Conservation (phyloP, 92 coral and sea anemone genomes). For the Diadumene lineata region DNA sequence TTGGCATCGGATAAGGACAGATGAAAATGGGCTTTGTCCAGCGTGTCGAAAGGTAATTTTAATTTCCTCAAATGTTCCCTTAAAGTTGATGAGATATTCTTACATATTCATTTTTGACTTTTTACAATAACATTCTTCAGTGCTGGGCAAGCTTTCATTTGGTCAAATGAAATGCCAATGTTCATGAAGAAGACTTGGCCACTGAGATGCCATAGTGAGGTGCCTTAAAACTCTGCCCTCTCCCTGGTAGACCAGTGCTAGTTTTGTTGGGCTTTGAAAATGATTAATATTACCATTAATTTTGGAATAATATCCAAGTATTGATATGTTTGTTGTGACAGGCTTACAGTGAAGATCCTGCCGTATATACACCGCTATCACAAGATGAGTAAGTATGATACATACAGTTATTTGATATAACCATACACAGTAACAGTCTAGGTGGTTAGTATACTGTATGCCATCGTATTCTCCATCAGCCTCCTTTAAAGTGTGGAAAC, state of each 20-base stretch:
- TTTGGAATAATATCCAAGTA: background rate
- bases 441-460: no score
- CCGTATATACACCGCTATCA: conserved; percentile 89
- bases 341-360: conserved; percentile 99
- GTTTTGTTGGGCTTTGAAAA: background rate
- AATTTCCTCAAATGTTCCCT: background rate
- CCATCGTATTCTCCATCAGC: no score
- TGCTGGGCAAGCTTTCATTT: no score
- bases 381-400: conserved; percentile 94
- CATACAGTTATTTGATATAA: no score
- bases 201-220: no score
- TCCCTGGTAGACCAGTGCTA: no score
- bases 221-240: no score
- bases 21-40: conserved; percentile 98
- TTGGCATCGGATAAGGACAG: conserved; percentile 98
- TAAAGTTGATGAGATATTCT: background rate
- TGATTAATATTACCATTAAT: background rate
- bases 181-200: no score
- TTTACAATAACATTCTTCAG: no score
- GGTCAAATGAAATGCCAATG: no score
- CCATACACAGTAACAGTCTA: background rate
- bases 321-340: conserved; percentile 12
- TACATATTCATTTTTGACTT: background rate
- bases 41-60: conserved; percentile 92
- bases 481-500: no score